Evolutionary conservation across 2,888 invertebrate species (phyloP), one percentile per base, ranked within the genome.

Genomic region (Euphydryas editha): DNA sequence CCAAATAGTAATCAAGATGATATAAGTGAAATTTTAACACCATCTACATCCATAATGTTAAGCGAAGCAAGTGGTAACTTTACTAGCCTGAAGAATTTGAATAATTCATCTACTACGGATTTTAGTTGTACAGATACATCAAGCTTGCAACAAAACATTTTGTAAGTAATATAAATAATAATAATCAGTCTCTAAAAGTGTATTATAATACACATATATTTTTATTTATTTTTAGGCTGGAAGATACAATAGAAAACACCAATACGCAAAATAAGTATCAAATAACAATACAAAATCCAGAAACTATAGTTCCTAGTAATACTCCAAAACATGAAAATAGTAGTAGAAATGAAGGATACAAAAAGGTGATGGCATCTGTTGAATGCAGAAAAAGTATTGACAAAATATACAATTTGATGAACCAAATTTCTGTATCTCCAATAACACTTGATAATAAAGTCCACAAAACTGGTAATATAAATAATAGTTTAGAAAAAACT

Each of bases 381-480:
- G 85, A 88, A 74, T 90, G 87, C 65, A 83, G 85, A 72, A 86
- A 86, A 75, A 90, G 87, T 72, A 90, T 92, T 63, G 87, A 90
- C 57, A 87, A 88, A 79, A 81, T 92, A 70, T 91, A 90, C 70
- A 77, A 81, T 69, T 80, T 92, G 54, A 85, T 92, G 74, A 87
- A 84, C 39, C 84, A 83, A 61, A 70, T 51, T n/a, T 84, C 13
- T 78, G 75, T 8, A 83, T 81, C 54, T 62, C 64, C 11, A 78
- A 80, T 36, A 42, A 64, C 66, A 2, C 61, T 59, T 36, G 80
- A 81, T 58, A 61, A 61, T 2, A 75, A 74, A 57, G 51, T 62
- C 1, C 37, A 68, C 10, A 77, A 71, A 73, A 76, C 69, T 44
- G 80, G 75, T 68, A 56, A 67, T 7, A 62, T 30, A 17, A 47